Base-by-base conservation (phyloP, 2,797 vertebrate species). In the Phylloscopus collybita region DNA sequence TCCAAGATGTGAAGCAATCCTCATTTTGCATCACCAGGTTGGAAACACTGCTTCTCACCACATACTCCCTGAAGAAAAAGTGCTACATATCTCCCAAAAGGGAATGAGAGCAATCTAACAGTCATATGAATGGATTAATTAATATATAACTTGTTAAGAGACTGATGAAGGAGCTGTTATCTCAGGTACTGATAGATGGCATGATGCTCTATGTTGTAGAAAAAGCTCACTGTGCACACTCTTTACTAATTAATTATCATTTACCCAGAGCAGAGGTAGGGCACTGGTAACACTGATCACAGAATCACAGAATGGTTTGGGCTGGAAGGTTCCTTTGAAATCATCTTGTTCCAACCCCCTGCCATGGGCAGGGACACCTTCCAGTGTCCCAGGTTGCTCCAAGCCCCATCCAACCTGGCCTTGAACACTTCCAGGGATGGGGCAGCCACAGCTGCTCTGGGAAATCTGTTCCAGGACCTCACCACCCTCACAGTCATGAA, bases 401-500 rank as follows among this genome's bases (percentile, higher is more conserved):
- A 14, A 40, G 3, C 5, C 2, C 13, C 2, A 0, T 23, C 66
- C 18, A 53, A 1, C 4, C 66, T 47, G n/a, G 21, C 3, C 5
- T 32, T 53, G 34, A 2, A 60, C 30, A 25, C 7, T 56, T 14
- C n/a, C 59, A 72, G 65, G 60, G 34, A 15, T 47, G 66, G 13
- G 0, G 3, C 45, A 60, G 34, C 30, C 30, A 32, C 42, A 64
- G 21, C 21, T 36, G 27, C 57, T 36, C 22, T 65, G 30, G 59
- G 29, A 0, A 65, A 1, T 6, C 38, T 65, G 29, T 47, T 18
- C 45, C n/a, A 53, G n/a, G 18, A 0, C 11, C 60, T 60, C 45
- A 1, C 4, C 59, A 40, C 10, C 10, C 21, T 65, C 53, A 34
- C 7, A 53, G 13, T 0, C 1, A 66, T 47, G 13, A 53, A 17